A percentile compares a stretch with the other conserved stretches of the same genome.
phyloP scores from a whole-genome alignment of 2,113 vertebrate species.

The Haliaeetus leucogaster region DNA sequence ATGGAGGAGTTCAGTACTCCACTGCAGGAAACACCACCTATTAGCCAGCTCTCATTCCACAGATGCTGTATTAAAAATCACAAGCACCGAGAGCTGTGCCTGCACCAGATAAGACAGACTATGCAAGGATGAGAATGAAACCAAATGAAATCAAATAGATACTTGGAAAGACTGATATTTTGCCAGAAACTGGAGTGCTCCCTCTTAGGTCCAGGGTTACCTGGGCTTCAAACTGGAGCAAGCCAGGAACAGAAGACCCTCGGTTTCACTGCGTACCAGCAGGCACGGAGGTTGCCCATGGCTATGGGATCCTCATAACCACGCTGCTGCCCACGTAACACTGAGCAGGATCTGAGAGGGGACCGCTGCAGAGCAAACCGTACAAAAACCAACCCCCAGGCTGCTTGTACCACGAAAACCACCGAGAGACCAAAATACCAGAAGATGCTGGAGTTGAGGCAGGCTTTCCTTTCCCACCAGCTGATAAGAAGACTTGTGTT shows the following conservation, averaged over 20 bases:
- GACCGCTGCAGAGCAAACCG: not conserved
- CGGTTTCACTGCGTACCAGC: accelerated
- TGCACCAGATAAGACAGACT: not conserved
- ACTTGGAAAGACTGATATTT: not conserved
- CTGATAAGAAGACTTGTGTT: no score
- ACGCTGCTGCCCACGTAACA: accelerated
- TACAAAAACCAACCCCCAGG: not conserved
- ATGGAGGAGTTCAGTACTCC: not conserved
- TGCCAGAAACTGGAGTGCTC: not conserved
- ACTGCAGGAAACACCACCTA: not conserved
- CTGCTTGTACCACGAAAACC: not conserved
- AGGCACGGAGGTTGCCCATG: not conserved
- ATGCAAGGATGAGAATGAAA: accelerated
- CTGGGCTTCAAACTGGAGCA: not conserved
- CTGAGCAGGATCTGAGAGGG: not conserved
- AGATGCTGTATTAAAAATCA: accelerated
- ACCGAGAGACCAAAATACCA: no score
- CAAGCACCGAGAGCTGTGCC: not conserved
- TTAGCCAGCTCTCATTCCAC: not conserved
- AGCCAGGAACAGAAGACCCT: accelerated
- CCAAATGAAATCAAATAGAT: accelerated
- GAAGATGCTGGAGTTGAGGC: not conserved
- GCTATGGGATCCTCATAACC: not conserved
- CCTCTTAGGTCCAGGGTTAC: not conserved
- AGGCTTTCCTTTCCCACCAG: not conserved